Conservation (phyloP, 35 echinoderm and acorn worm species). For the Apostichopus parvimensis region DNA sequence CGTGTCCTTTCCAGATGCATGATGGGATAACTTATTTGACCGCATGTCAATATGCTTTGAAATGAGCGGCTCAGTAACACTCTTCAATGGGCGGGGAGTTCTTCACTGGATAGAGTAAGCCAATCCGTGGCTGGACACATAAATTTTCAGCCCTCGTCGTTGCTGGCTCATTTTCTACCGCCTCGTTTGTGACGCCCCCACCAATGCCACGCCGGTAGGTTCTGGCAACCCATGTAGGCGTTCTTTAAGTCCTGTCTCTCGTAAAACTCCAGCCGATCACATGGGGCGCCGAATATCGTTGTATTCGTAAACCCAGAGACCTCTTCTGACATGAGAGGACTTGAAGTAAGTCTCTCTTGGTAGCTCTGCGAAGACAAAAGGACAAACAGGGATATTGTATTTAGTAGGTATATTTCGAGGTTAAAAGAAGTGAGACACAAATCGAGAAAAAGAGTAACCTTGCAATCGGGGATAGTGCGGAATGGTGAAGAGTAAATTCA, state of each 20-base stretch:
- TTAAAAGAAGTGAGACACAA: too few relatives aligned
- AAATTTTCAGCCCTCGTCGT: neutral
- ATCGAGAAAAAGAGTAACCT: too few relatives aligned
- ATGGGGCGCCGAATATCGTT: conserved; percentile 84
- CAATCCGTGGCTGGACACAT: neutral
- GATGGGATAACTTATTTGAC: too few relatives aligned
- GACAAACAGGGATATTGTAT: neutral
- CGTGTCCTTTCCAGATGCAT: too few relatives aligned
- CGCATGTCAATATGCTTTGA: too few relatives aligned
- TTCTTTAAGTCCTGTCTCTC: conserved; percentile 65
- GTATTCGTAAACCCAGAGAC: conserved; percentile 64
- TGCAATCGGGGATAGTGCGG: too few relatives aligned
- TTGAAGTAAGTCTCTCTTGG: conserved; percentile 64
- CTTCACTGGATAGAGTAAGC: neutral
- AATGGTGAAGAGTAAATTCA: too few relatives aligned
- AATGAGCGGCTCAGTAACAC: too few relatives aligned
- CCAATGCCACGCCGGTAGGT: conserved; percentile 61
- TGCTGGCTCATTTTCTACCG: neutral
- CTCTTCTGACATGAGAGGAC: conserved; percentile 69
- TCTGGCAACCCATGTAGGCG: conserved; percentile 93
- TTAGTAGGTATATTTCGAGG: neutral
- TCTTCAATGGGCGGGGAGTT: neutral
- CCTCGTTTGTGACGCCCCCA: conserved; percentile 6
- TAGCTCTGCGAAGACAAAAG: conserved; percentile 61
- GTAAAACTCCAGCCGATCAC: conserved; percentile 66